These are phyloP conservation scores for Entomyzon cyanotis DNA, from an alignment of 2,113 vertebrate genomes.

Conservation along the genomic window DNA sequence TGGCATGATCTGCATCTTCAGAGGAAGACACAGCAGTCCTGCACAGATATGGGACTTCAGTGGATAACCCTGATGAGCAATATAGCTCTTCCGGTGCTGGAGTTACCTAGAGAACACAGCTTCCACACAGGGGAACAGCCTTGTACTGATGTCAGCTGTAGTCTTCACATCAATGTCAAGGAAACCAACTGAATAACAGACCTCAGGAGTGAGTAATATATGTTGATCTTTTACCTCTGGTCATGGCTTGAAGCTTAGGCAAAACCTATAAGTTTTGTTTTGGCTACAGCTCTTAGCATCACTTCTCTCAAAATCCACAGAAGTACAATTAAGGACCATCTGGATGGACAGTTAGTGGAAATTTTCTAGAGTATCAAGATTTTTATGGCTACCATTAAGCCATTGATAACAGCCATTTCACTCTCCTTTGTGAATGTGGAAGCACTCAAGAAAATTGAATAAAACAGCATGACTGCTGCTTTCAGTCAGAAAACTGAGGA, in stretches of 20 bases:
- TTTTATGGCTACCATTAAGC: not conserved
- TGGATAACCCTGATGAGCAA: not conserved
- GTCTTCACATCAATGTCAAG: not conserved
- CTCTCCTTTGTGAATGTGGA: not conserved
- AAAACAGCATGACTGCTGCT: not conserved
- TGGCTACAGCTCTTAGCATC: not conserved
- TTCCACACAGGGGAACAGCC: accelerated
- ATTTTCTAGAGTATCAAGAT: not conserved
- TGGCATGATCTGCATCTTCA: not conserved
- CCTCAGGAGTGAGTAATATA: not conserved
- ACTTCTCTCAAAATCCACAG: not conserved
- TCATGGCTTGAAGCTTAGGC: not conserved
- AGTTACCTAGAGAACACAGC: accelerated
- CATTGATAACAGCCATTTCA: not conserved
- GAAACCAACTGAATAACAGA: not conserved
- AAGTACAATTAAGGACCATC: not conserved
- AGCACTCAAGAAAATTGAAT: not conserved
- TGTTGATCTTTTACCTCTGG: not conserved
- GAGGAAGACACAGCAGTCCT: not conserved
- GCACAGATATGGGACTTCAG: not conserved
- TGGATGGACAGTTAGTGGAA: not conserved
- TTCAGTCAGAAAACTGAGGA: not conserved
- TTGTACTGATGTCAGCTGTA: not conserved
- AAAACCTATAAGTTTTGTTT: not conserved
- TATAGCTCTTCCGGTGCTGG: not conserved